Conservation (phyloP, 2,113 vertebrate genomes). For the Okapia johnstoni region DNA sequence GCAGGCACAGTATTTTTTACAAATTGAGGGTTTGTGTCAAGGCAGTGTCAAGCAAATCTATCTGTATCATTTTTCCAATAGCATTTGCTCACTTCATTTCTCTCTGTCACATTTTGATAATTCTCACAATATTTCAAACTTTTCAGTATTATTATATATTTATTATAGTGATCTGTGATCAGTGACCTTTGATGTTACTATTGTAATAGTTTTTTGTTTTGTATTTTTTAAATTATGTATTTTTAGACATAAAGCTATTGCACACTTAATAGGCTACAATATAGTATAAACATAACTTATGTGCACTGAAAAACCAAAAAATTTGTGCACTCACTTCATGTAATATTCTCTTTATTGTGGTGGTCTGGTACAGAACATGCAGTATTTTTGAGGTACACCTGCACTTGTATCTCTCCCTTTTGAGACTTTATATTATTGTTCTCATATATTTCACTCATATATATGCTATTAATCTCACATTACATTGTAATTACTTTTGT, state of each 20-base stretch:
- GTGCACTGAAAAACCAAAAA: background rate
- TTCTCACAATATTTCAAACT: background rate
- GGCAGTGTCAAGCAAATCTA: background rate
- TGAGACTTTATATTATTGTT: background rate
- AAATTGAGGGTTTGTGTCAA: background rate
- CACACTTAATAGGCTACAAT: background rate
- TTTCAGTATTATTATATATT: background rate
- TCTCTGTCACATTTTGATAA: background rate
- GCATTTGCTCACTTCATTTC: background rate
- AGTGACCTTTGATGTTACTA: background rate
- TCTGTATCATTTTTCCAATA: background rate
- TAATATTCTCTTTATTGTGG: background rate
- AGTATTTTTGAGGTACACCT: background rate
- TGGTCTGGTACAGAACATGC: background rate
- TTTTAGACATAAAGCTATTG: background rate
- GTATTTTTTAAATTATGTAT: background rate
- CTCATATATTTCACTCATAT: background rate
- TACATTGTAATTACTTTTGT: background rate
- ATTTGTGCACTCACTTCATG: background rate
- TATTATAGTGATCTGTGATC: background rate
- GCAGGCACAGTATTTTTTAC: background rate
- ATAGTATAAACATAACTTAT: background rate
- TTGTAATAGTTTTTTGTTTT: background rate
- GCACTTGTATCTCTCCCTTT: background rate
- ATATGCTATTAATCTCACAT: background rate